phyloP scores from a whole-genome alignment of 2,888 invertebrate genomes.

The Tortricodes alternella region DNA sequence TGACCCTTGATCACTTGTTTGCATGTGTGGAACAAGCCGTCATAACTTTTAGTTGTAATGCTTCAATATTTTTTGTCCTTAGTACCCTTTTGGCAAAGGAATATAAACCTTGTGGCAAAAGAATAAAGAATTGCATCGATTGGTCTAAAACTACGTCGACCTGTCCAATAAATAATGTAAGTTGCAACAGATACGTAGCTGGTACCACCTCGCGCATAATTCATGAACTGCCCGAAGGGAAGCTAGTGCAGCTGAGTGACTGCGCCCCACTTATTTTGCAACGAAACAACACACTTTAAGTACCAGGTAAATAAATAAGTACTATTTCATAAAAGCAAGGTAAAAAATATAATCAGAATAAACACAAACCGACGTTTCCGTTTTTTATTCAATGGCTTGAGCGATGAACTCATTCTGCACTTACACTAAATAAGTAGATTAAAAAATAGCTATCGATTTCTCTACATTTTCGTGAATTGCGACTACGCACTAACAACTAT shows the following conservation, averaged over 20 bases:
- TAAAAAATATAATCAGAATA: too few species aligned
- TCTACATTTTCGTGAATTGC: too few species aligned
- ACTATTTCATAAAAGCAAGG: too few species aligned
- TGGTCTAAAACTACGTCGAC: neutral
- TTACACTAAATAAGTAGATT: too few species aligned
- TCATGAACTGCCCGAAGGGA: slow-evolving; percentile 16
- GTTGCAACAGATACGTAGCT: neutral
- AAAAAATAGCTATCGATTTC: too few species aligned
- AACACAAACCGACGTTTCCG: too few species aligned
- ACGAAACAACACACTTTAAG: neutral
- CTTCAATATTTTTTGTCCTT: neutral
- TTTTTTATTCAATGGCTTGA: too few species aligned
- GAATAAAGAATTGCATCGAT: neutral
- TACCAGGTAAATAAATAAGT: neutral
- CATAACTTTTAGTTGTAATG: neutral
- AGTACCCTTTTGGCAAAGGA: neutral
- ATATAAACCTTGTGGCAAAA: neutral
- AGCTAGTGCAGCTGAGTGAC: slow-evolving; percentile 6
- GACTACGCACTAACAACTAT: neutral
- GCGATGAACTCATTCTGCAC: too few species aligned
- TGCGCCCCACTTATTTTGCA: slow-evolving; percentile 2
- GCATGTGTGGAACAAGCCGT: slow-evolving; percentile 9
- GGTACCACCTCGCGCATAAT: slow-evolving; percentile 1
- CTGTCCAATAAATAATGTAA: neutral
- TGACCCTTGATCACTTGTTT: slow-evolving; percentile 21